Conservation (phyloP, 2,888 invertebrate species). For the Hypercompe scribonia region DNA sequence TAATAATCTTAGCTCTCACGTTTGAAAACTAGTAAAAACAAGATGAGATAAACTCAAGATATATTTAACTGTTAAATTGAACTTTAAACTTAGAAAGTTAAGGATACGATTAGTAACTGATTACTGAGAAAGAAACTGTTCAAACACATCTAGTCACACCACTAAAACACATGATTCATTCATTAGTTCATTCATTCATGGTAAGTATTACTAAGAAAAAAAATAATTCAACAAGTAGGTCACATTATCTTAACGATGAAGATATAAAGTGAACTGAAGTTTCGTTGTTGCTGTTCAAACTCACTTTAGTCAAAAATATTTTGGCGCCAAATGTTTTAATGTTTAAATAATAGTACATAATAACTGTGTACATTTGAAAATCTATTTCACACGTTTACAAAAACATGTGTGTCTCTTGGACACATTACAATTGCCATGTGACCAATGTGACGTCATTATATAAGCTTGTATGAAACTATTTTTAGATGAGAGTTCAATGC, state of each 20-base stretch:
- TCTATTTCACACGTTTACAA: conserved; percentile 19
- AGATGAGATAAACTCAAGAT: background rate
- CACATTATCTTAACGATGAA: background rate
- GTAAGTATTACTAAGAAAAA: background rate
- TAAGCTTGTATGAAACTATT: conserved; percentile 46
- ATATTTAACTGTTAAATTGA: no score
- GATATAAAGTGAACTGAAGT: conserved; percentile 4
- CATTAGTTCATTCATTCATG: background rate
- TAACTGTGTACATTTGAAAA: background rate
- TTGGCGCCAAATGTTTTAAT: background rate
- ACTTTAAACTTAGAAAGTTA: no score
- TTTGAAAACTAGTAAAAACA: background rate
- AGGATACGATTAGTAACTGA: no score
- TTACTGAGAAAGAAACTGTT: no score
- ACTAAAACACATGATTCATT: no score
- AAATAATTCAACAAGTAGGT: conserved; percentile 4
- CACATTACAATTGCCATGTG: conserved; percentile 20
- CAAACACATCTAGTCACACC: no score
- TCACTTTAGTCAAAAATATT: background rate
- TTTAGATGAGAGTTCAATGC: conserved; percentile 53
- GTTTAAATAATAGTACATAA: background rate
- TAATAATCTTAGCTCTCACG: no score
- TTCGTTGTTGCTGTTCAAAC: background rate
- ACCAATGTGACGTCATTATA: conserved; percentile 43
- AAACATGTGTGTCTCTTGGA: conserved; percentile 39